Percentiles rank a stretch among this genome's conserved stretches.
Conservation (phyloP, 2,113 vertebrate species). For the Prunella fulvescens region DNA sequence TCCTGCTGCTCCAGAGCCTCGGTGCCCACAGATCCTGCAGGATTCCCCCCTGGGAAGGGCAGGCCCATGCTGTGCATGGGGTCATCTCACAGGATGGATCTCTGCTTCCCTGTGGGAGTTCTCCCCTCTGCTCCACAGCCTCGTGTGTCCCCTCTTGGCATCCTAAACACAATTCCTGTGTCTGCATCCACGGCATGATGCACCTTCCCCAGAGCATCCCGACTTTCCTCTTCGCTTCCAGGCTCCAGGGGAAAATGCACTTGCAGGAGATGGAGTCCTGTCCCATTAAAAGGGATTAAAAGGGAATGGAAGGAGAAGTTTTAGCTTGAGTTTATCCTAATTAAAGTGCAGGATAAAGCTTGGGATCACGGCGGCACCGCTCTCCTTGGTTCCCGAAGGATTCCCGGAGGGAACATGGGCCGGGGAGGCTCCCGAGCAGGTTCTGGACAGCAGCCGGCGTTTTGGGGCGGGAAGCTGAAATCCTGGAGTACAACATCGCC, state of each 20-base stretch:
- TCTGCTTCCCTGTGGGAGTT: background rate
- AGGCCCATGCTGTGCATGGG: background rate
- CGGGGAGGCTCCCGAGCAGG: background rate
- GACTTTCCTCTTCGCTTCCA: background rate
- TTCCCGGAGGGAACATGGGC: fast-evolving
- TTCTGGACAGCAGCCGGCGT: background rate
- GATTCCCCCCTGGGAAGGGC: background rate
- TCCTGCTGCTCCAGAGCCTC: background rate
- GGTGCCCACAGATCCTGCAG: background rate
- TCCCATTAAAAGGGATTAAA: background rate
- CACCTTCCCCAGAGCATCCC: background rate
- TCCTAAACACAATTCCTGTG: background rate
- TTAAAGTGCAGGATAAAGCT: background rate
- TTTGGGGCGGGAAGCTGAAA: background rate
- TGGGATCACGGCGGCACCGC: background rate
- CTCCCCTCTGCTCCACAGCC: background rate
- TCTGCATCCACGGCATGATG: background rate
- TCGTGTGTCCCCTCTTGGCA: fast-evolving
- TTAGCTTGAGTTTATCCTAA: background rate
- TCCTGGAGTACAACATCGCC: slow-evolving; percentile 66
- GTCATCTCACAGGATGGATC: background rate
- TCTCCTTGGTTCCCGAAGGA: background rate
- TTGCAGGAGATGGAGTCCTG: background rate
- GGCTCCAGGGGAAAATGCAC: fast-evolving
- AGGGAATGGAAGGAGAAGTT: background rate